A percentile compares a stretch with the other conserved stretches of the same genome.
Conservation (phyloP, 2,888 invertebrate genomes). For the Norana najaformis region DNA sequence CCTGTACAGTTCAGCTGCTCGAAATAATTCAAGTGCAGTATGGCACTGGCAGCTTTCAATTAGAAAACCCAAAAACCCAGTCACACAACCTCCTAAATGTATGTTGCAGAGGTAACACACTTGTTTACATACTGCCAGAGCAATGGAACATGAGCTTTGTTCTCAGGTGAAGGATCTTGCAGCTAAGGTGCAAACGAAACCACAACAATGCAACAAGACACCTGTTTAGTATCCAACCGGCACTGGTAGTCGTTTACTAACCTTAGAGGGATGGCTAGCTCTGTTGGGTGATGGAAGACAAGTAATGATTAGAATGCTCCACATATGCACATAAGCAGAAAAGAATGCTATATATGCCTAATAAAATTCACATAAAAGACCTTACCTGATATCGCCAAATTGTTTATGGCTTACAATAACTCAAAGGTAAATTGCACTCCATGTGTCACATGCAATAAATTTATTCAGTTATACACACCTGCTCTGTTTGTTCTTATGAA, state of each 20-base stretch:
- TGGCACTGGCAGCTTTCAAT: not conserved
- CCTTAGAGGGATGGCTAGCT: not conserved
- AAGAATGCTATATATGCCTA: not conserved
- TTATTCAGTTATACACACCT: not conserved
- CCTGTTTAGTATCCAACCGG: not conserved
- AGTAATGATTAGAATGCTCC: not conserved
- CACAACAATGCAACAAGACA: not conserved
- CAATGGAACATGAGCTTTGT: too few relatives aligned
- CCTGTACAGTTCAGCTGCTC: not conserved
- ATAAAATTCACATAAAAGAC: not conserved
- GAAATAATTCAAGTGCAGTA: not conserved
- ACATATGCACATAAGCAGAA: too few relatives aligned
- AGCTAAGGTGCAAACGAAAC: not conserved
- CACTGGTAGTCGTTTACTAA: not conserved
- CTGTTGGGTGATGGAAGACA: not conserved
- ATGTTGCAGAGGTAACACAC: too few relatives aligned
- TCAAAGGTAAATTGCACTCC: not conserved
- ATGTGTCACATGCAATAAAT: not conserved
- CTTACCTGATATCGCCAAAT: not conserved
- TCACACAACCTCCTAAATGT: too few relatives aligned
- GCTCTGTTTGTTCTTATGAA: not conserved
- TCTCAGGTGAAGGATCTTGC: not conserved
- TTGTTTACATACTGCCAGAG: too few relatives aligned
- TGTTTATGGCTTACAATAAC: not conserved
- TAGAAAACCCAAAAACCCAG: too few relatives aligned